These are phyloP conservation scores for Merluccius polli DNA, from an alignment of 2,797 vertebrate species.

Conservation along the genomic window DNA sequence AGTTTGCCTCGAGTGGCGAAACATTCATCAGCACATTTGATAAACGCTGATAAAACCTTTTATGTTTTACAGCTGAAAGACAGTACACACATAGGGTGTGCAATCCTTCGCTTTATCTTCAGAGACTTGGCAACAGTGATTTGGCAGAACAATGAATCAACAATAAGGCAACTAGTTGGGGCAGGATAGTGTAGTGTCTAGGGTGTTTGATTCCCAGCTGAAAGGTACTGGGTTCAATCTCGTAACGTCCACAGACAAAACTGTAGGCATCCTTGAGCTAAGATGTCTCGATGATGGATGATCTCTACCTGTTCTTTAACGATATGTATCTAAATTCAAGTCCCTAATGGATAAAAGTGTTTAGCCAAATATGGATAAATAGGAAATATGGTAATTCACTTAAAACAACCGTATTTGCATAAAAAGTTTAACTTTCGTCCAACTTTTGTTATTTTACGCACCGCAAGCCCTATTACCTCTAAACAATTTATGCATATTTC, in stretches of 20 bases:
- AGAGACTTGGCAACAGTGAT: not conserved
- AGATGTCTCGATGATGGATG: not conserved
- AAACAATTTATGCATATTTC: not conserved
- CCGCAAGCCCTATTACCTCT: not conserved
- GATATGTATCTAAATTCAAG: not conserved
- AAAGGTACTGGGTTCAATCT: not conserved
- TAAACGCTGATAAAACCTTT: not conserved
- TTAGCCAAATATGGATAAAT: not conserved
- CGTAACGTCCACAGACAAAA: not conserved
- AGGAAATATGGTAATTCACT: not conserved
- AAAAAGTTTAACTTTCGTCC: not conserved
- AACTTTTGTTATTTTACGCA: not conserved
- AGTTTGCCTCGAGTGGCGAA: too few species aligned
- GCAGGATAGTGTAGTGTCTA: too few species aligned
- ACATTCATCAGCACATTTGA: not conserved
- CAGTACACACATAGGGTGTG: not conserved
- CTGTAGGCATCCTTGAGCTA: not conserved
- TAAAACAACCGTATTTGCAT: not conserved
- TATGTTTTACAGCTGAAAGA: not conserved
- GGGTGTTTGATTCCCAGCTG: too few species aligned
- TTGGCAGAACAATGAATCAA: too few species aligned
- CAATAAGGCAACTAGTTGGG: too few species aligned
- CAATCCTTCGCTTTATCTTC: not conserved
- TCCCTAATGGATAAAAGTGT: not conserved
- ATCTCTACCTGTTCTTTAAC: not conserved